Percentiles rank a stretch among this genome's conserved stretches.
Evolutionary conservation across 92 coral and sea anemone genomes (phyloP).

Genomic region (Palythoa grandiflora): DNA sequence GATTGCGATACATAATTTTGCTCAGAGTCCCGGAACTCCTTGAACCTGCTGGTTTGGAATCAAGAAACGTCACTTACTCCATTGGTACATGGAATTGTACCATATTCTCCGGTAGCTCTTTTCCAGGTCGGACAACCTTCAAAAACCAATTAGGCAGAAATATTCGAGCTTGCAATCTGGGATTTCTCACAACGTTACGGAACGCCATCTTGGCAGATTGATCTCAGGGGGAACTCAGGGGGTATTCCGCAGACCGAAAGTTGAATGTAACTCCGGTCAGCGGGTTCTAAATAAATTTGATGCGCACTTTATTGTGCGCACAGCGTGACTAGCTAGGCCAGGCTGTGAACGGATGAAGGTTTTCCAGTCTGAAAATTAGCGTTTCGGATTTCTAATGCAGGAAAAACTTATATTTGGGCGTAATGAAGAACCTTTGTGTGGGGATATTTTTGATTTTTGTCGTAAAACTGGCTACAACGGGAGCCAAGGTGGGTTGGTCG

Average conservation of each 20-base stretch:
- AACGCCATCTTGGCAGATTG: conserved; percentile 94
- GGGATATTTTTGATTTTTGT: conserved; percentile 7
- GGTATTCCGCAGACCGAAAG: conserved; percentile 32
- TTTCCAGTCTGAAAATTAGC: neutral
- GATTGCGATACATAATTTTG: too few relatives aligned
- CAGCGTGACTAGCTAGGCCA: neutral
- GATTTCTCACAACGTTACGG: conserved; percentile 92
- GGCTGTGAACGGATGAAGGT: neutral
- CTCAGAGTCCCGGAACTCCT: too few relatives aligned
- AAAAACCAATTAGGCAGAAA: conserved; percentile 98
- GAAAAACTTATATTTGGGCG: neutral
- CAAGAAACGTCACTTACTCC: conserved; percentile 79
- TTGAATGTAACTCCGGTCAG: conserved; percentile 4
- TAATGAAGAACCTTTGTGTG: neutral
- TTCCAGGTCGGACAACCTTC: conserved; percentile 95
- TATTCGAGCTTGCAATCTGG: conserved; percentile 92
- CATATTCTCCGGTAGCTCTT: conserved; percentile 86
- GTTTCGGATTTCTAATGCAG: neutral
- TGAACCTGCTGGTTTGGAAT: too few relatives aligned
- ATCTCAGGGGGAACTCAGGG: neutral
- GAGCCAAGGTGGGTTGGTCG: conserved; percentile 16
- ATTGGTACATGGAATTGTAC: conserved; percentile 94
- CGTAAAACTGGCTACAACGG: conserved; percentile 2
- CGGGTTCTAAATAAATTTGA: neutral
- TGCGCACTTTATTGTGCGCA: conserved; percentile 21